Conservation (phyloP, 2,113 vertebrate species). For the Melanerpes aurifrons region DNA sequence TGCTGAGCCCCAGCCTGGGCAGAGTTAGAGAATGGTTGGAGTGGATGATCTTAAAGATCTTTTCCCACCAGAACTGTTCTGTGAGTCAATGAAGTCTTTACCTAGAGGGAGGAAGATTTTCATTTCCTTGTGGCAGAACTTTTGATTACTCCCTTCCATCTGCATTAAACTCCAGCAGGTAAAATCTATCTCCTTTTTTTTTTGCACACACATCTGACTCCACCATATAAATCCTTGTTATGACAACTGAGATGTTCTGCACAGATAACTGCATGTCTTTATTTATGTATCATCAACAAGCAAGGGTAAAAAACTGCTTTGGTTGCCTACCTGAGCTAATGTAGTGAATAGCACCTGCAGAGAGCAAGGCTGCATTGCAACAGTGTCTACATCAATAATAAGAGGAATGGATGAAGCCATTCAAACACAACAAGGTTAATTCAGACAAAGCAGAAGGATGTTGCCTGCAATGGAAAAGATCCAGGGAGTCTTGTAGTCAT, state of each 20-base stretch:
- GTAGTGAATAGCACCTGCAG: not conserved
- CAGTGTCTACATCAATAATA: not conserved
- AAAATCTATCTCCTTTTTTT: not conserved
- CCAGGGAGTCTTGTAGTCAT: not conserved
- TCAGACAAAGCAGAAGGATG: not conserved
- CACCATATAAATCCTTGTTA: not conserved
- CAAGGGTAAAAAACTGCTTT: not conserved
- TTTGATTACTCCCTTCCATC: not conserved
- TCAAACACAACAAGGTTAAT: not conserved
- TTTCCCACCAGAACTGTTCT: too few species aligned
- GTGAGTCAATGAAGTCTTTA: not conserved
- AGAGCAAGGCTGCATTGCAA: not conserved
- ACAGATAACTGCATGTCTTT: not conserved
- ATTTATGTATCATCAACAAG: not conserved
- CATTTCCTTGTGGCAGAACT: not conserved
- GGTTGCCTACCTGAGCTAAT: not conserved
- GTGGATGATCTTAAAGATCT: too few species aligned
- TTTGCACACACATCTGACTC: not conserved
- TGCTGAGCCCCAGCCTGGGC: too few species aligned
- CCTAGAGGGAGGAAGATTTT: not conserved
- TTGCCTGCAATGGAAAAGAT: not conserved
- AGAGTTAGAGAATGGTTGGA: too few species aligned
- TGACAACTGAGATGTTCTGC: not conserved
- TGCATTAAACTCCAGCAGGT: rapidly evolving
- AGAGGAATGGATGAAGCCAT: not conserved